Conservation (phyloP, 2,888 invertebrate genomes). For the Hartigia nigra region DNA sequence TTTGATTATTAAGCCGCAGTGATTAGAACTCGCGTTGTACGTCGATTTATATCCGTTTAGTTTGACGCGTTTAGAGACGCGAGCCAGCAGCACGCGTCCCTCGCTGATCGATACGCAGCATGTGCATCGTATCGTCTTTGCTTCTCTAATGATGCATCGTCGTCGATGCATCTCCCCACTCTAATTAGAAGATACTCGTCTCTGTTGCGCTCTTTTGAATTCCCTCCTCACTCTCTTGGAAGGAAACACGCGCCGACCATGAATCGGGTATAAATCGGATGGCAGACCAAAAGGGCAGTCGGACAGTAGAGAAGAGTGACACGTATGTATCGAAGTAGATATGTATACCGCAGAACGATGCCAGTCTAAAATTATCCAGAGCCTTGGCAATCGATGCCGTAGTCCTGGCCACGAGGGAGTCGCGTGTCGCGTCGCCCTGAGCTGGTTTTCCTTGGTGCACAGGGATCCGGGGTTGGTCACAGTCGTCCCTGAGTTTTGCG, state of each 20-base stretch:
- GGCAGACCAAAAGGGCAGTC: constrained; percentile 22
- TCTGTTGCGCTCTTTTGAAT: constrained; percentile 24
- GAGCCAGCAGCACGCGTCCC: background rate
- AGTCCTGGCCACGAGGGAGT: background rate
- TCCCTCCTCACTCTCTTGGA: background rate
- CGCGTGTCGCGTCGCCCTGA: background rate
- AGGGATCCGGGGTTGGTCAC: background rate
- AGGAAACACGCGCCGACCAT: background rate
- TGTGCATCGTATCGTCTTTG: constrained; percentile 6
- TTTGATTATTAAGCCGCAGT: background rate
- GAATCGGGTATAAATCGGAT: constrained; percentile 18
- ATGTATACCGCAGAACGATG: background rate
- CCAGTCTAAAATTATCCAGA: background rate
- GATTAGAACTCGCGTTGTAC: background rate
- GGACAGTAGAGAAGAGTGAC: constrained; percentile 18
- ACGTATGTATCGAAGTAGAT: background rate
- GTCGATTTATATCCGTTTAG: background rate
- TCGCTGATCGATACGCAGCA: background rate
- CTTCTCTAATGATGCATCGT: background rate
- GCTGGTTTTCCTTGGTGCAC: background rate
- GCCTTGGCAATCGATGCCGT: background rate
- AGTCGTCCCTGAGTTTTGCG: background rate
- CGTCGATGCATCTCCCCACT: background rate
- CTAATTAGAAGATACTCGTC: constrained; percentile 4
- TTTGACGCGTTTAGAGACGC: background rate